Evolutionary conservation across 2,113 vertebrate genomes (phyloP).

Genomic region (Nymphicus hollandicus): DNA sequence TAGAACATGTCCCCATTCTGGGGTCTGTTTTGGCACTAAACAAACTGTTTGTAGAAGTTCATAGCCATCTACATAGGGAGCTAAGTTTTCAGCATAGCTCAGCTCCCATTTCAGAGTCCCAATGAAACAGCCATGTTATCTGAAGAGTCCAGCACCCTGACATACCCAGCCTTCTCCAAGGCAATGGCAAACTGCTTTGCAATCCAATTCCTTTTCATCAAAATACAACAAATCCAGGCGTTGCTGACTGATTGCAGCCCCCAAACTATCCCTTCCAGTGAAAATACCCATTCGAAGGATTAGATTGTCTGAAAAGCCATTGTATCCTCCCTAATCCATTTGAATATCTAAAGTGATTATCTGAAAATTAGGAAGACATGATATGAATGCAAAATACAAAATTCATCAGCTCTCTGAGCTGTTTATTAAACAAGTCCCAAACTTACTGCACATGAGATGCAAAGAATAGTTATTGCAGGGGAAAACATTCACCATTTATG

Average conservation of each 20-base stretch:
- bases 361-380: conserved; percentile 12
- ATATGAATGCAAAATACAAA: background rate
- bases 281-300: background rate
- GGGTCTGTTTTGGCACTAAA: background rate
- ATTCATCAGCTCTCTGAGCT: background rate
- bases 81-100: background rate
- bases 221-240: background rate
- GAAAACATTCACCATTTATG: background rate
- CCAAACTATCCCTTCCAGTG: background rate
- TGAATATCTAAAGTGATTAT: background rate
- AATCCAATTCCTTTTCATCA: background rate
- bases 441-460: background rate
- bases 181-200: background rate
- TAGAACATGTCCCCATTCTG: fast-evolving
- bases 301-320: background rate
- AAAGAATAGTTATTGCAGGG: background rate
- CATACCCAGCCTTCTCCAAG: background rate
- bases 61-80: background rate
- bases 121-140: background rate
- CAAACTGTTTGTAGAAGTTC: background rate
- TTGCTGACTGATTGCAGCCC: background rate
- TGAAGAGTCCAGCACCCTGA: background rate
- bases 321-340: background rate
- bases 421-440: background rate
- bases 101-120: background rate